Evolutionary conservation across 1,140 invertebrate species (phyloP), one percentile per base, ranked within the genome.

Genomic region (Brevipalpus yothersi): DNA sequence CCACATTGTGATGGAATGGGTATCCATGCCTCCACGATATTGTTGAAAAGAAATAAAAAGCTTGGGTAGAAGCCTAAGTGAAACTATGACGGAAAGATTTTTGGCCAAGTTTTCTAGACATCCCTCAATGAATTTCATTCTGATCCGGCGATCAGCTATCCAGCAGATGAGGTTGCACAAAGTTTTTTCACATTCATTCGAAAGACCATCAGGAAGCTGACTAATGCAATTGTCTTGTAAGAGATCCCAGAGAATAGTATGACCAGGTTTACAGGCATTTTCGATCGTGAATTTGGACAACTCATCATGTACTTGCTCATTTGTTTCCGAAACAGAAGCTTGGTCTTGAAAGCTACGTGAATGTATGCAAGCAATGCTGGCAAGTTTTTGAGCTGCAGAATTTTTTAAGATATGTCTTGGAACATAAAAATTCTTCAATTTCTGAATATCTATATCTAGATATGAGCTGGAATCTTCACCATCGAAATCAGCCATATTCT

Each of bases 111-210:
- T 93, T 64, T 89, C 81, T 40, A 94, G 73, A 67, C 88, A 93
- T 1, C 86, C 88, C 72, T 92, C 87, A 66, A 94, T 92, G 66
- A 94, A 93, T 73, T 91, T 91, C 68, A 88, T 87, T 41, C 85
- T 76, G 57, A 93, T 87, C 53, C 82, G 75, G 63, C 84, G 80
- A 67, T 90, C 85, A 42, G 84, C 84, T 67, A 84, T 89, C 65
- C 84, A 91, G n/a, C 51, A 56, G 1, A 94, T 75, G 2, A 93
- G 71, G 65, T 85, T 86, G 65, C 83, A 86, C 0, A 93, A 70
- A 1, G 84, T 85, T 68, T 92, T 92, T 69, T 93, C 89, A 10
- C 87, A 87, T 73, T 93, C 89, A 5, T 83, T 66, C 0, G 85
- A 86, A 40, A 93, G 70, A 10, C 86, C 86, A 72, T 92, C 87